Percentiles rank a stretch among this genome's conserved stretches.
Conservation (phyloP, 2,797 vertebrate species). For the Harpagifer antarcticus region DNA sequence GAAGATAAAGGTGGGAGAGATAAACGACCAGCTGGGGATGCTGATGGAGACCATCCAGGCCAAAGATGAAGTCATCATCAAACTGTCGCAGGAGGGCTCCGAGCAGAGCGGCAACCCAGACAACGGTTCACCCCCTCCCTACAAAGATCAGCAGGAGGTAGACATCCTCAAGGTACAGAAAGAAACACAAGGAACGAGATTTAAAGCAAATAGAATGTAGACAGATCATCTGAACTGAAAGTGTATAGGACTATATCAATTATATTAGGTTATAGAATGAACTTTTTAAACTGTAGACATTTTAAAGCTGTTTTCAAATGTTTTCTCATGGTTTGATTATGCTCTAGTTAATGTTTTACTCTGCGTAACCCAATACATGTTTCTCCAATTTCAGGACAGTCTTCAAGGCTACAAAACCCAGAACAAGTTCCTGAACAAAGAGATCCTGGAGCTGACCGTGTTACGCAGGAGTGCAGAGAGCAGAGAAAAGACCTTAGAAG, state of each 20-base stretch:
- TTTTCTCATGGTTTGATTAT: background rate
- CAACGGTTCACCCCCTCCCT: constrained; percentile 41
- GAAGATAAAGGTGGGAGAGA: constrained; percentile 91
- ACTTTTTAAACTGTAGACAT: background rate
- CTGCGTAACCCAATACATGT: background rate
- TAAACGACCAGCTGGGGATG: constrained; percentile 94
- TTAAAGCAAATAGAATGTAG: background rate
- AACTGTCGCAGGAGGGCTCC: constrained; percentile 86
- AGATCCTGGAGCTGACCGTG: constrained; percentile 95
- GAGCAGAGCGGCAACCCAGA: constrained; percentile 75
- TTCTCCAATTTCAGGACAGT: constrained; percentile 88
- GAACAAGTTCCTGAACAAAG: constrained; percentile 98
- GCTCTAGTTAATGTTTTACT: background rate
- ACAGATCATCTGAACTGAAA: background rate
- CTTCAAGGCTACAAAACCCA: constrained; percentile 97
- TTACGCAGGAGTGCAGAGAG: constrained; percentile 92
- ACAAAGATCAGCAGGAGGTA: constrained; percentile 89
- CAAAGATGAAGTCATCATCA: constrained; percentile 97
- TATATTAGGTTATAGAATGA: background rate
- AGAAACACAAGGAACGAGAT: background rate
- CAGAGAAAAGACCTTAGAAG: constrained; percentile 90
- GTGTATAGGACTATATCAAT: background rate
- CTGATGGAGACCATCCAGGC: constrained; percentile 98
- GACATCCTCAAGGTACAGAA: constrained; percentile 89
- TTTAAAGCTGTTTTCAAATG: background rate